Evolutionary conservation across 2,113 vertebrate species (phyloP), one percentile per base, ranked within the genome.

Genomic region (Okapia johnstoni): DNA sequence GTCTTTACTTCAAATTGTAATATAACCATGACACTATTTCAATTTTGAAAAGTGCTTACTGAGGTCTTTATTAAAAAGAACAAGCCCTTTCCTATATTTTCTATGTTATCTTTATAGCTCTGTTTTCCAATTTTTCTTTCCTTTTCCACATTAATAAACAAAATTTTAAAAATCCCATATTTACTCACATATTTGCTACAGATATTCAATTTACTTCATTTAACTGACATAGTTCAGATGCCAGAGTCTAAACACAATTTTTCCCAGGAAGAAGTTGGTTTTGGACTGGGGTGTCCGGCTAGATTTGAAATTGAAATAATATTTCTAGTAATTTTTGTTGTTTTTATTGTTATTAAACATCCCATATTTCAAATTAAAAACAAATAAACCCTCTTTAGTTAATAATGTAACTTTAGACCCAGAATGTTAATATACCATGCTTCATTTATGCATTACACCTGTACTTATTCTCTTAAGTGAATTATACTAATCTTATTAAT

Each of bases 151-250:
- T 36, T 85, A 88, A 52, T 58, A 88, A 88, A 50, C 2, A 36
- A 8, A 50, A 28, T 15, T 50, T 70, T 23, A 6, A n/a, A 90
- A 43, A 79, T 6, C 0, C 15, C 57, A 12, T 33, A 77, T 30
- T 93, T 28, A 55, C 3, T 84, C 50, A 88, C 54, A 96, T 88
- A 79, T 70, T 33, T 55, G 46, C 57, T n/a, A 30, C 73, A 23
- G 40, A 4, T 3, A 21, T 23, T 54, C 7, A 46, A 8, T 48
- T 60, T 81, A 28, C 9, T 21, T 93, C n/a, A 70, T 70, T 70
- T 40, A 23, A 84, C 79, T 52, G 50, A 3, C 43, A 36, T 33
- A 52, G 46, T 66, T 81, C 1, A 8, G 4, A 86, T n/a, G 1
- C 7, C 7, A 52, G 17, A 30, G 46, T 28, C 40, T 87, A 40